These are phyloP conservation scores for Esox lucius DNA, from an alignment of 2,797 vertebrate genomes.

Conservation along the genomic window DNA sequence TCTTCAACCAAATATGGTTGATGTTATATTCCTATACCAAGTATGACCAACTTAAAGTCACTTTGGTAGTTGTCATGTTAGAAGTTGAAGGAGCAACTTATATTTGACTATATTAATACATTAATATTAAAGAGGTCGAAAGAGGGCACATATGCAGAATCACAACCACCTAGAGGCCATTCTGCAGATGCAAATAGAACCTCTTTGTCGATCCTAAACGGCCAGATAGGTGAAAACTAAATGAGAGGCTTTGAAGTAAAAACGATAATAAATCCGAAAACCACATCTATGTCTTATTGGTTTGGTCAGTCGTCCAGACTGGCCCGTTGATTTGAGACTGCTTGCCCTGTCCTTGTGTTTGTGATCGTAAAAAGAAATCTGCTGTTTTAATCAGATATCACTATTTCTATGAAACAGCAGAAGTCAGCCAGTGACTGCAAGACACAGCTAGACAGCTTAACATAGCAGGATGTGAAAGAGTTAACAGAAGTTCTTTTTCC, in stretches of 20 bases:
- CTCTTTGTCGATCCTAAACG: constrained; percentile 54
- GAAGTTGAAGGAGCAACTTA: too few relatives aligned
- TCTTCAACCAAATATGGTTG: too few relatives aligned
- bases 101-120: too few relatives aligned
- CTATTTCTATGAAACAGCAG: background rate
- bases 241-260: constrained; percentile 40
- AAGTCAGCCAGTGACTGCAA: background rate
- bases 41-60: too few relatives aligned
- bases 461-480: constrained; percentile 1
- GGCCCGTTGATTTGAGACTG: background rate
- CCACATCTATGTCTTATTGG: constrained; percentile 46
- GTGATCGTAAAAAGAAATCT: constrained; percentile 23
- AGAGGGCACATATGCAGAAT: background rate
- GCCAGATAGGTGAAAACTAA: constrained; percentile 47
- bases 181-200: constrained; percentile 14
- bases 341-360: constrained; percentile 14
- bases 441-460: background rate
- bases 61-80: too few relatives aligned
- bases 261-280: constrained; percentile 48
- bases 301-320: constrained; percentile 27
- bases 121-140: background rate
- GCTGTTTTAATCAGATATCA: constrained; percentile 13
- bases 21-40: too few relatives aligned
- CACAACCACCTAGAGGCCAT: constrained; percentile 11
- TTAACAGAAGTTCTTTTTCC: constrained; percentile 13